phyloP scores from a whole-genome alignment of 2,797 vertebrate species.

The Cossypha caffra region DNA sequence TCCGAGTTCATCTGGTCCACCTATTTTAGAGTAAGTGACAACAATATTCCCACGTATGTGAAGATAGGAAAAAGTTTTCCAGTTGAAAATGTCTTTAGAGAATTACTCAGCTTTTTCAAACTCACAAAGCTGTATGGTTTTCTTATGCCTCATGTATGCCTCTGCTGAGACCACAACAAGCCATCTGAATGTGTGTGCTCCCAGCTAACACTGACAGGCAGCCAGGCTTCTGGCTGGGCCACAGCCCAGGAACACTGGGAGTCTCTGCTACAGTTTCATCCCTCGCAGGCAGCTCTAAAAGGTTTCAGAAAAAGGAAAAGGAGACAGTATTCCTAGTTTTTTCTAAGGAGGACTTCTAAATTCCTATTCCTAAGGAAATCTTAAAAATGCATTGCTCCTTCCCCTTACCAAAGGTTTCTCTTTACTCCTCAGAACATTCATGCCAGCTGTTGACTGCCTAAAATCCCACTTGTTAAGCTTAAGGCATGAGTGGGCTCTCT shows the following conservation, averaged over 20 bases:
- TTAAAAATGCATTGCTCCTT: not conserved
- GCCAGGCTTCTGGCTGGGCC: not conserved
- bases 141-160: not conserved
- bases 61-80: not conserved
- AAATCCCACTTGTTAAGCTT: too few relatives aligned
- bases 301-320: not conserved
- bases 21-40: not conserved
- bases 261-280: not conserved
- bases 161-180: not conserved
- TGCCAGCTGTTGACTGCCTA: not conserved
- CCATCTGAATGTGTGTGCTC: not conserved
- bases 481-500: not conserved
- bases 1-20: not conserved
- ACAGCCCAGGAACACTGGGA: not conserved
- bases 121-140: not conserved
- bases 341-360: not conserved
- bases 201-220: not conserved
- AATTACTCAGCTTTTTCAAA: not conserved
- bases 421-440: not conserved
- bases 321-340: not conserved
- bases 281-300: not conserved
- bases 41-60: not conserved
- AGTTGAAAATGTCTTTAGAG: not conserved
- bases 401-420: not conserved
- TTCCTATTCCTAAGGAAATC: not conserved